A percentile compares a stretch with the other conserved stretches of the same genome.
These are phyloP conservation scores for Lethenteron camtschaticum DNA, from an alignment of 2,113 vertebrate genomes.

Conservation along the genomic window DNA sequence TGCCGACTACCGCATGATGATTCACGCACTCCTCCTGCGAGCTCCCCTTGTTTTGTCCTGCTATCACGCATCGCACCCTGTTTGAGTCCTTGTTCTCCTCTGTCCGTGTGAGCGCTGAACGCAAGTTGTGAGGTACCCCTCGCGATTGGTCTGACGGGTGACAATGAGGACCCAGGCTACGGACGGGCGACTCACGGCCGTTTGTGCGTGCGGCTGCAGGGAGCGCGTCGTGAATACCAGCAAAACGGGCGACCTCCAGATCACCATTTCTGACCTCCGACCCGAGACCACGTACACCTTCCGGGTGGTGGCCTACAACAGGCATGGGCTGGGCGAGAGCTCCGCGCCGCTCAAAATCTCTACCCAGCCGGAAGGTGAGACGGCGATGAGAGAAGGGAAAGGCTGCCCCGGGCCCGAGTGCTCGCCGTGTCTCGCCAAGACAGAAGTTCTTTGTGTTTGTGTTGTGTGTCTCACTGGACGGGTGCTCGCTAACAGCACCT, in stretches of 20 bases:
- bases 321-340: constrained; percentile 62
- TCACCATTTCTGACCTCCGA: constrained; percentile 79
- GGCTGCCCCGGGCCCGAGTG: too few relatives aligned
- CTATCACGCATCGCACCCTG: too few relatives aligned
- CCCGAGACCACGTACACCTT: constrained; percentile 77
- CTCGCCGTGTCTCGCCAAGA: background rate
- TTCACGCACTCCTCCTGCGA: too few relatives aligned
- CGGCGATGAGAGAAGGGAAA: too few relatives aligned
- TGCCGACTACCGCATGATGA: too few relatives aligned
- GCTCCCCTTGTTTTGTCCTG: too few relatives aligned
- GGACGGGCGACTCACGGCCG: too few relatives aligned
- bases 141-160: too few relatives aligned
- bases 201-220: constrained; percentile 19
- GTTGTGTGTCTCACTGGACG: background rate
- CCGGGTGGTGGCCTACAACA: constrained; percentile 62
- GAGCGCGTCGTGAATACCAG: constrained; percentile 77
- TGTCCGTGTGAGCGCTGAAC: too few relatives aligned
- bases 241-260: constrained; percentile 63
- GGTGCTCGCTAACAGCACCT: background rate
- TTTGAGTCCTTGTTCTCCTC: too few relatives aligned
- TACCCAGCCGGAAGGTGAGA: constrained; percentile 79
- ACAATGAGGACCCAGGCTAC: too few relatives aligned
- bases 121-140: too few relatives aligned
- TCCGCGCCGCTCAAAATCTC: constrained; percentile 51
- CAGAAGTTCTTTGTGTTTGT: background rate